A percentile compares a stretch with the other conserved stretches of the same genome.
These are phyloP conservation scores for Pterobdella sp. DNA, from an alignment of 2,888 invertebrate species.

Conservation along the genomic window DNA sequence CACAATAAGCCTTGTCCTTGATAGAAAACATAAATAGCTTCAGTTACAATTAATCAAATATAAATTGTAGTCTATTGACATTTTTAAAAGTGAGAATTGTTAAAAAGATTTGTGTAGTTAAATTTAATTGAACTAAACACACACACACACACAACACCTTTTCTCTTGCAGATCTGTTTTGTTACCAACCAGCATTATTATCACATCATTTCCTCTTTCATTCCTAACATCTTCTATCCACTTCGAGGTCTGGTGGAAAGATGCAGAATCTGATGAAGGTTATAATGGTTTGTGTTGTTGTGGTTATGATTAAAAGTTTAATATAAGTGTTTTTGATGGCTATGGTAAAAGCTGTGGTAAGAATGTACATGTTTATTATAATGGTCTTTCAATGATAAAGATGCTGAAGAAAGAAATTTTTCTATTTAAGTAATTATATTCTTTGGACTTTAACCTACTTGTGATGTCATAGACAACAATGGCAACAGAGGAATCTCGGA, in stretches of 20 bases:
- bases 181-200: conserved; percentile 97
- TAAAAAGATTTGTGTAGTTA: not conserved
- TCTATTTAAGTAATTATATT: conserved; percentile 3
- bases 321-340: not conserved
- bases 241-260: conserved; percentile 98
- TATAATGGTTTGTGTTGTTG: not conserved
- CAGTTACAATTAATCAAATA: too few relatives aligned
- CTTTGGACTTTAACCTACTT: conserved; percentile 60
- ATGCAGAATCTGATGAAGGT: conserved; percentile 57
- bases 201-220: conserved; percentile 95
- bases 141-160: conserved; percentile 56
- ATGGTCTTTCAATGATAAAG: not conserved
- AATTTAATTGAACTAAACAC: not conserved
- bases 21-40: too few relatives aligned
- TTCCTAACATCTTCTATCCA: conserved; percentile 99
- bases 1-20: too few relatives aligned
- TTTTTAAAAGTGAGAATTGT: too few relatives aligned
- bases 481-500: conserved; percentile 95
- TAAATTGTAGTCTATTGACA: too few relatives aligned
- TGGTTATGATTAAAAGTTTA: not conserved
- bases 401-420: not conserved
- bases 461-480: conserved; percentile 99
- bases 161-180: conserved; percentile 98
- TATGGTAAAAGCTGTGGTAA: not conserved
- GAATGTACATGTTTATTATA: not conserved